A percentile compares a stretch with the other conserved stretches of the same genome.
Evolutionary conservation across 2,113 vertebrate species (phyloP).

Genomic region (Antechinus stuartii): DNA sequence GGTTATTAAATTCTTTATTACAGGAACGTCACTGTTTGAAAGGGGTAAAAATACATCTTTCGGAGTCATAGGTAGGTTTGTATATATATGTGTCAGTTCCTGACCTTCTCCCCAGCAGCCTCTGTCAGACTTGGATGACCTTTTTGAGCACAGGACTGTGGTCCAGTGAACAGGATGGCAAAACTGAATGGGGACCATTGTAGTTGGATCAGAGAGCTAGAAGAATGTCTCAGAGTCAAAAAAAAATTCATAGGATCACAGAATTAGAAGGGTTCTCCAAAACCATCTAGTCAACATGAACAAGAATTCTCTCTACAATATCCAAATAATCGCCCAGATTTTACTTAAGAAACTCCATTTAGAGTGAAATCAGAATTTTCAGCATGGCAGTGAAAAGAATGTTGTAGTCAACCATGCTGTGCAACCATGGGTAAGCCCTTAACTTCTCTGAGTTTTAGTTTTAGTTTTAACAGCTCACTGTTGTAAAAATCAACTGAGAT

Average conservation of each 20-base stretch:
- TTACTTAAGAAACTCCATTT: neutral
- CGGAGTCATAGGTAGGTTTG: conserved; percentile 61
- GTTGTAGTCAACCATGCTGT: neutral
- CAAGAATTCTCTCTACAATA: neutral
- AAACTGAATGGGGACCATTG: neutral
- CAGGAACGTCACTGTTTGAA: conserved; percentile 73
- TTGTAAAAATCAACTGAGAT: neutral
- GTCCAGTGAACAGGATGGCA: neutral
- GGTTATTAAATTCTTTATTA: conserved; percentile 87
- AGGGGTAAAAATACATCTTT: conserved; percentile 24
- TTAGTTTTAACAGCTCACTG: neutral
- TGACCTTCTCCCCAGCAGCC: neutral
- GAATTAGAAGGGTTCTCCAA: neutral
- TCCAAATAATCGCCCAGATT: neutral
- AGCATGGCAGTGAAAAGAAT: neutral
- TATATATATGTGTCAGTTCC: rapidly evolving
- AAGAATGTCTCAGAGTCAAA: neutral
- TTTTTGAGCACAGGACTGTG: neutral
- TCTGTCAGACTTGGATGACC: neutral
- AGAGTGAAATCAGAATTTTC: neutral
- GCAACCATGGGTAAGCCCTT: neutral
- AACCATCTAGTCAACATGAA: neutral
- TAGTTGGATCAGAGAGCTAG: neutral
- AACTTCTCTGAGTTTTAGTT: neutral
- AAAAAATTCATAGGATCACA: neutral